Percentiles rank a stretch among this genome's conserved stretches.
Evolutionary conservation across 2,797 vertebrate species (phyloP).

Genomic region (Chloroceryle amazona): DNA sequence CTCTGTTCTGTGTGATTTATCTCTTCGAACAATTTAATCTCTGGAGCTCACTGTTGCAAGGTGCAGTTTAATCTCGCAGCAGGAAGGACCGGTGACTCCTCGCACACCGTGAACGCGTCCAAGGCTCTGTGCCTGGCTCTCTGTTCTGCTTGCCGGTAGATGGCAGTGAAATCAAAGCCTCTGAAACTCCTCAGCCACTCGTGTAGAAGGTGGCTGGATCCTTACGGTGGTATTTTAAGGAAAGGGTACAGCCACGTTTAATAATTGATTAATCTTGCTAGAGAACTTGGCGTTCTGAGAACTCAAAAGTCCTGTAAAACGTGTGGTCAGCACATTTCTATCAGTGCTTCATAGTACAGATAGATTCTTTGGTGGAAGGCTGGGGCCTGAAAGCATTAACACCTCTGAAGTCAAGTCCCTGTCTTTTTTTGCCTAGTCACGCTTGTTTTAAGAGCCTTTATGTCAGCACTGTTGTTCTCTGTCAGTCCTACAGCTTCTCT

Average conservation of each 20-base stretch:
- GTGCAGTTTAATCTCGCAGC: neutral
- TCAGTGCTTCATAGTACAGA: too few relatives aligned
- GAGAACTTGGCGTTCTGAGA: neutral
- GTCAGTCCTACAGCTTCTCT: neutral
- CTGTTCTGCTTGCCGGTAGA: neutral
- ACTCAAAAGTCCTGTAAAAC: neutral
- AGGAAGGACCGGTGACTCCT: neutral
- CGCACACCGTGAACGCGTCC: accelerated
- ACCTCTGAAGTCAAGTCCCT: neutral
- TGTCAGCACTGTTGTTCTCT: neutral
- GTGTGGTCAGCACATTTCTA: neutral
- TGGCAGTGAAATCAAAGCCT: neutral
- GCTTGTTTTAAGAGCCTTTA: neutral
- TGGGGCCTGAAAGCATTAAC: neutral
- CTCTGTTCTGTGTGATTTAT: neutral
- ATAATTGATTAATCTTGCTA: neutral
- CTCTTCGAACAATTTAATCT: neutral
- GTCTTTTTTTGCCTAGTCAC: too few relatives aligned
- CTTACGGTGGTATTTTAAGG: neutral
- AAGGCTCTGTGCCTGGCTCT: accelerated
- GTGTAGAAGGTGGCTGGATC: neutral
- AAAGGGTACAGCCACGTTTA: neutral
- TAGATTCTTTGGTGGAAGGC: neutral
- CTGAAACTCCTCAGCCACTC: neutral
- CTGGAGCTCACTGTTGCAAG: neutral